phyloP scores from a whole-genome alignment of 2,797 vertebrate species.

The Tinamus major region DNA sequence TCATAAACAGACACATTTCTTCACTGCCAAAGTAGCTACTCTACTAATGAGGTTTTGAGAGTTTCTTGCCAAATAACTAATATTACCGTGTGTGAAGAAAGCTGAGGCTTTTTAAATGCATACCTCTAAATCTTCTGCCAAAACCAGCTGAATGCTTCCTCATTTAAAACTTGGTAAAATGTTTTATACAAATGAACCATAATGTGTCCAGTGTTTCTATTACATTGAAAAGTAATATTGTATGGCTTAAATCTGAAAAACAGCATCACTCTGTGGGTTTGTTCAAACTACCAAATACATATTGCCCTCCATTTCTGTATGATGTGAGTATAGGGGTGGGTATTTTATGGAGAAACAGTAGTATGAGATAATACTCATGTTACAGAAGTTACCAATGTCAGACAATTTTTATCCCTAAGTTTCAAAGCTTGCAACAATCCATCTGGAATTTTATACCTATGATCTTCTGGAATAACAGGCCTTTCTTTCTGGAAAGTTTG shows the following conservation, averaged over 20 bases:
- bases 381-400: conserved; percentile 3
- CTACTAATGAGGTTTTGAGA: conserved; percentile 44
- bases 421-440: conserved; percentile 45
- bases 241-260: conserved; percentile 48
- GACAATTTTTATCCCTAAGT: background rate
- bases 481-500: conserved; percentile 66
- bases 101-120: conserved; percentile 43
- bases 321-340: background rate
- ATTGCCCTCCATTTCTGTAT: background rate
- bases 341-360: background rate
- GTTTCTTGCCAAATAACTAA: conserved; percentile 42
- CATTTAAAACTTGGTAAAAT: conserved; percentile 38
- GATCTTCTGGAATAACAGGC: conserved; percentile 22
- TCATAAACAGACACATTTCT: conserved; percentile 9
- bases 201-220: conserved; percentile 52
- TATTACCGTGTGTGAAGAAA: conserved; percentile 38
- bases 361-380: background rate
- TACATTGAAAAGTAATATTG: conserved; percentile 2
- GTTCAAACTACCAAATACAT: conserved; percentile 26
- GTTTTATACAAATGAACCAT: conserved; percentile 43
- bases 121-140: conserved; percentile 28
- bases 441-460: conserved; percentile 60
- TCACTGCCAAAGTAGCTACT: conserved; percentile 51
- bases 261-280: conserved; percentile 1
- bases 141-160: conserved; percentile 56